These are phyloP conservation scores for Gortyna flavago DNA, from an alignment of 2,888 invertebrate genomes.

Conservation along the genomic window DNA sequence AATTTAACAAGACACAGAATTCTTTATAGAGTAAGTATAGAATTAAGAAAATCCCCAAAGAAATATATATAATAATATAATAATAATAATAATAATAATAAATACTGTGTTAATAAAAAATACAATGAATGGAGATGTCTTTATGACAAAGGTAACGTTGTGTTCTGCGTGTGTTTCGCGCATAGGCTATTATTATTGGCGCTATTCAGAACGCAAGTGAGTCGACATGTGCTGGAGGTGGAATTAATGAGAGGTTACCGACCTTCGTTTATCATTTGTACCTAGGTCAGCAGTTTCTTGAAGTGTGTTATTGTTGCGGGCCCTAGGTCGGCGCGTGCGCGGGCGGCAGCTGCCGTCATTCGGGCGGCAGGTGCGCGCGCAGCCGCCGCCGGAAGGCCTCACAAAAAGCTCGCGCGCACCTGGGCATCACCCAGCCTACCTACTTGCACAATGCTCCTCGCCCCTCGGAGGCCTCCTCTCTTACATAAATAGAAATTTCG, in stretches of 20 bases:
- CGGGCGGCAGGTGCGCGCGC: conserved; percentile 86
- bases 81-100: too few species aligned
- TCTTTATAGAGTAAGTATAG: conserved; percentile 39
- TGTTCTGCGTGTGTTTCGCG: conserved; percentile 57
- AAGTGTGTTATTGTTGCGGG: conserved; percentile 33
- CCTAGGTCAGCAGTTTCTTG: conserved; percentile 42
- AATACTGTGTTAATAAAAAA: conserved; percentile 53
- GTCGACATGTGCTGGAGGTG: conserved; percentile 42
- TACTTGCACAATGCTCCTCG: conserved; percentile 85
- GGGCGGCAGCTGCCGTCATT: conserved; percentile 81
- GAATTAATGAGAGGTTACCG: conserved; percentile 53
- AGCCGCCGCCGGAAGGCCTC: conserved; percentile 89
- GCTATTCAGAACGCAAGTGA: conserved; percentile 50
- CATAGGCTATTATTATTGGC: conserved; percentile 53
- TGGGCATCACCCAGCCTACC: conserved; percentile 79
- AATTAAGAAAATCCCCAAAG: conserved; percentile 53
- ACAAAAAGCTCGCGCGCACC: conserved; percentile 88
- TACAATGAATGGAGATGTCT: conserved; percentile 50
- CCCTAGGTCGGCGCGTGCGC: conserved; percentile 57
- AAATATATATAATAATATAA: too few species aligned
- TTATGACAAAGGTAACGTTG: conserved; percentile 57
- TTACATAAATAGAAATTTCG: conserved; percentile 75
- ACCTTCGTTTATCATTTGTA: conserved; percentile 45
- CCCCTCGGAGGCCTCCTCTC: conserved; percentile 70
- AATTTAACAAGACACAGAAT: conserved; percentile 58